These are phyloP conservation scores for Hyles vespertilio DNA, from an alignment of 1,140 invertebrate genomes.

Conservation along the genomic window DNA sequence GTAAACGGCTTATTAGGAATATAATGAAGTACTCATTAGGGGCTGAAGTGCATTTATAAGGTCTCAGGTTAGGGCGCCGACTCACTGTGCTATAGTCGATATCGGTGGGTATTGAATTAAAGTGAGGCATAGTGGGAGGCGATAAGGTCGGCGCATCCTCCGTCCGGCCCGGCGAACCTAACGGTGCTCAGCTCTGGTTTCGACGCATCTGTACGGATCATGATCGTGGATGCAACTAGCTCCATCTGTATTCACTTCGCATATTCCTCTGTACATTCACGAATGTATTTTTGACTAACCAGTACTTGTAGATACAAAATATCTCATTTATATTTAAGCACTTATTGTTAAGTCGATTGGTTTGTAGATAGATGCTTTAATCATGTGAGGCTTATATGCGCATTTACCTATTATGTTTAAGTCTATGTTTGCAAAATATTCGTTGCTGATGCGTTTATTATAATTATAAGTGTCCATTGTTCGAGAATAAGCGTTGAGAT, in stretches of 20 bases:
- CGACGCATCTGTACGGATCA: conserved; percentile 35
- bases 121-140: conserved; percentile 19
- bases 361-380: conserved; percentile 35
- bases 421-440: conserved; percentile 31
- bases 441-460: conserved; percentile 20
- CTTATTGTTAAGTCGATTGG: too few relatives aligned
- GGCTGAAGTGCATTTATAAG: conserved; percentile 34
- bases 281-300: conserved; percentile 18
- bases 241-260: not conserved
- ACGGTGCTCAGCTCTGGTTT: conserved; percentile 61
- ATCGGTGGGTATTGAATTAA: conserved; percentile 21
- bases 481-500: conserved; percentile 1
- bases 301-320: conserved; percentile 20
- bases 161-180: conserved; percentile 30
- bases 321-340: not conserved
- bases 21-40: conserved; percentile 7
- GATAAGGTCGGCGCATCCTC: conserved; percentile 33
- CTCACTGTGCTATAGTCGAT: conserved; percentile 17
- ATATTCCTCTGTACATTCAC: not conserved
- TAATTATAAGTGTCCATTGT: conserved; percentile 38
- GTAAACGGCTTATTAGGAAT: conserved; percentile 18
- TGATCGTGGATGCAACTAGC: conserved; percentile 18
- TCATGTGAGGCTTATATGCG: conserved; percentile 58
- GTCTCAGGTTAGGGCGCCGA: conserved; percentile 21
- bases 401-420: conserved; percentile 61